Base-by-base conservation (phyloP, 2,113 vertebrate species). In the Oreochromis niloticus region DNA sequence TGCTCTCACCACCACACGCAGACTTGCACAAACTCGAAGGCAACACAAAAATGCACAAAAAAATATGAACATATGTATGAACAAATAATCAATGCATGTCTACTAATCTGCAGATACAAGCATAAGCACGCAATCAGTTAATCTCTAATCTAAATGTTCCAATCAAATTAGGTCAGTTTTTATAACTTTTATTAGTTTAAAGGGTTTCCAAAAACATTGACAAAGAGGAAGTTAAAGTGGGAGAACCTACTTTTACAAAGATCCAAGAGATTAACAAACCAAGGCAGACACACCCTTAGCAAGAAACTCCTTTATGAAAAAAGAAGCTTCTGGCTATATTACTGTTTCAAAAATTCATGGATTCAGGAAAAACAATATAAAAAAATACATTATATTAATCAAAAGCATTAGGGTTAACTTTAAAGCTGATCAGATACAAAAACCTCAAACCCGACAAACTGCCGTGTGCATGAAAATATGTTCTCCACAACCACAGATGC, bases 1-100 rank as follows among this genome's bases (percentile, higher is more conserved):
- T 12, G 43, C 87, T 94, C 93, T 90, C 91, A 91, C 84, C 85
- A 86, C 91, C 80, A 75, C 88, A 87, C 14, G 39, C 71, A 91
- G 68, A 84, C 78, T 56, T 71, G 61, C 86, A 78, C 43, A 10
- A 48, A 73, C 39, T 63, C 43, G 1, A 14, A 73, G 17, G 22
- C 80, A 71, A 59, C 73, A 34, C 43, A 80, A 39, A 61, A 7
- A 55, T 9, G 6, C 32, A 34, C 24, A 1, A n/a, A 34, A 55
- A 48, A 52, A 16, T 6, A 59, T 32, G 30, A 63, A 52, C 19
- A 13, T 17, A 52, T n/a, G 61, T 4, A n/a, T 7, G 39, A 14
- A 12, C 10, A 66, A 5, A 30, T 24, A 1, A n/a, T 63, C 46
- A 22, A 2, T 30, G 14, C 10, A 4, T 13, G 46, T 32, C 10